Evolutionary conservation across 2,888 invertebrate genomes (phyloP), one percentile per base, ranked within the genome.

Genomic region (Pollenia labialis): DNA sequence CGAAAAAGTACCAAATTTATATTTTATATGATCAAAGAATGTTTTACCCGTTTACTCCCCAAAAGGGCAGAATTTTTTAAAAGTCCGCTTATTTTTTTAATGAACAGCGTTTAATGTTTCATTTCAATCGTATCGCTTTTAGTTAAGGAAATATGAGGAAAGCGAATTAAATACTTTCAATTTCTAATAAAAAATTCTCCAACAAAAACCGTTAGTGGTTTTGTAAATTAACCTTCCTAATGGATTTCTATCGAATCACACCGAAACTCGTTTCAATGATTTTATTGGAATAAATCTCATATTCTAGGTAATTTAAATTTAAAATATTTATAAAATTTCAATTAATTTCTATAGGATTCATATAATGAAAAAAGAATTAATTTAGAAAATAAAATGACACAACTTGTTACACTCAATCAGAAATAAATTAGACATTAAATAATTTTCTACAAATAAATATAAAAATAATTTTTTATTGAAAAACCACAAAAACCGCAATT

Each of bases 371-470:
- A 56, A 32, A n/a, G 18, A 80, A 80, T 62, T n/a, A 81, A 56
- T 62, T 64, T 1, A 14, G 56, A 66, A 54, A 64, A 64, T 48
- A 40, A 62, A 74, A 58, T 52, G 66, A 32, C 46, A 74, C 72
- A 80, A 54, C 42, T 23, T 80, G 84, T 85, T 85, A 56, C 74
- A 75, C 79, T 85, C 79, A 80, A 85, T 80, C 79, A 80, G 66
- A 46, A 68, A 48, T 68, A 60, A 84, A 84, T 84, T 79, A 48
- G 79, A 72, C 84, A 81, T 84, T 77, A 14, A 74, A 87, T 56
- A 48, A 66, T 68, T 84, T 77, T 48, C 16, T 40, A 18, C 32
- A 52, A 62, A 50, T 56, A 64, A 56, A 40, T 23, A 46, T 46
- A 16, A 54, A 11, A n/a, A 58, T 16, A 52, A 58, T 23, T 66